Base-by-base conservation (phyloP, 2,113 vertebrate species). In the Podarcis muralis region DNA sequence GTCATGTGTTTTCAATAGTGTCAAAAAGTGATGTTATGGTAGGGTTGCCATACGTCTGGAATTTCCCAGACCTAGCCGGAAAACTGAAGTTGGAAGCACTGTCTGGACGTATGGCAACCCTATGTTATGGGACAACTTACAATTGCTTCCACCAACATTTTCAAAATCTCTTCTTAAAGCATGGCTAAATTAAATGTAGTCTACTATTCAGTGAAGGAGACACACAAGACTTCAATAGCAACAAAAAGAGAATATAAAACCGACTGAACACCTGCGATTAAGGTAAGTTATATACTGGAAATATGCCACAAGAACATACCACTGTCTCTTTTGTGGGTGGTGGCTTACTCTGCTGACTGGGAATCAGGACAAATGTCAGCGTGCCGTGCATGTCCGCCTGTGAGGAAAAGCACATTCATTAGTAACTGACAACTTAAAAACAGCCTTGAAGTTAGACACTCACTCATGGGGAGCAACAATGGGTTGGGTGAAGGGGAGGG, bases 361-460 rank as follows among this genome's bases (percentile, higher is more conserved):
- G 98, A 95, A 99, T 98, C 95, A 99, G 96, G 32, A 99, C 98
- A 92, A 99, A 99, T 72, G 98, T 98, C 94, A 99, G 96, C 65
- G 98, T 98, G 85, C 99, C 99, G 2, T 99, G 98, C 99, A 99
- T 99, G 93, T 98, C 98, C 94, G 98, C 98, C 99, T 99, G 95
- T 43, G 94, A 93, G 0, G 2, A 90, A 90, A 94, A 93, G 93
- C 0, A 95, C 25, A 93, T 22, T 25, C 25, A 93, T 23, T 25
- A 30, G 65, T 93, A 18, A 92, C 22, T 1, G 4, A 66, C 23
- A 82, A 65, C 59, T 82, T 88, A 75, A 57, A 48, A 66, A 66
- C 62, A 2, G 25, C 35, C 7, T 81, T 74, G 35, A 30, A 32
- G 7, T 72, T 25, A 84, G 83, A 9, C 13, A 68, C 12, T 32